These are phyloP conservation scores for Brenthis hecate DNA, from an alignment of 2,888 invertebrate genomes.

Conservation along the genomic window DNA sequence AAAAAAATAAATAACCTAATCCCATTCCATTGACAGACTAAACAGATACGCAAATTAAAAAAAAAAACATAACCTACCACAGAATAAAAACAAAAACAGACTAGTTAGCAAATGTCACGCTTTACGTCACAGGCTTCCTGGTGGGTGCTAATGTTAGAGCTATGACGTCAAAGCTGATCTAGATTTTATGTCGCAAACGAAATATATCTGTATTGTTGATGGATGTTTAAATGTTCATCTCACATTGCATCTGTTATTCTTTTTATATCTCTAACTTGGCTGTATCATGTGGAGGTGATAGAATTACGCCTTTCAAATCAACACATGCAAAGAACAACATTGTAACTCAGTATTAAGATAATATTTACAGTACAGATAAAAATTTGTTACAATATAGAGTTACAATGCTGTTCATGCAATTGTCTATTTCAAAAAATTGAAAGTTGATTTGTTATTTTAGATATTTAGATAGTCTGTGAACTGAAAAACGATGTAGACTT, in stretches of 20 bases:
- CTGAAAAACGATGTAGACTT: too few relatives aligned
- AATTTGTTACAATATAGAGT: too few relatives aligned
- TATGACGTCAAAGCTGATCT: conserved; percentile 61
- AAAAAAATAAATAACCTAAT: not conserved
- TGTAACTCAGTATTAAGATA: too few relatives aligned
- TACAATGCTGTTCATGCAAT: too few relatives aligned
- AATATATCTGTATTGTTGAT: conserved; percentile 20
- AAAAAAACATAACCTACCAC: not conserved
- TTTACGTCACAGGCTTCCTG: conserved; percentile 62
- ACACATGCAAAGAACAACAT: too few relatives aligned
- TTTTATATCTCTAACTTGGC: conserved; percentile 37
- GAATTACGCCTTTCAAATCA: too few relatives aligned
- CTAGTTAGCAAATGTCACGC: conserved; percentile 53
- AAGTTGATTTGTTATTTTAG: too few relatives aligned
- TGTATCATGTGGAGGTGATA: too few relatives aligned
- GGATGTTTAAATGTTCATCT: conserved; percentile 15
- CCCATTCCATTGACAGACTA: not conserved
- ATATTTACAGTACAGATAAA: too few relatives aligned
- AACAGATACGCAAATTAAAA: not conserved
- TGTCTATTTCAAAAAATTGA: too few relatives aligned
- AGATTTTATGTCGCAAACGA: conserved; percentile 47
- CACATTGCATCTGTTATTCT: conserved; percentile 8
- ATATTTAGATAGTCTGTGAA: too few relatives aligned
- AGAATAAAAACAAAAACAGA: conserved; percentile 16
- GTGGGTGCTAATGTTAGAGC: conserved; percentile 54